Evolutionary conservation across 2,888 invertebrate genomes (phyloP).

Genomic region (Pseudococcus viburni): DNA sequence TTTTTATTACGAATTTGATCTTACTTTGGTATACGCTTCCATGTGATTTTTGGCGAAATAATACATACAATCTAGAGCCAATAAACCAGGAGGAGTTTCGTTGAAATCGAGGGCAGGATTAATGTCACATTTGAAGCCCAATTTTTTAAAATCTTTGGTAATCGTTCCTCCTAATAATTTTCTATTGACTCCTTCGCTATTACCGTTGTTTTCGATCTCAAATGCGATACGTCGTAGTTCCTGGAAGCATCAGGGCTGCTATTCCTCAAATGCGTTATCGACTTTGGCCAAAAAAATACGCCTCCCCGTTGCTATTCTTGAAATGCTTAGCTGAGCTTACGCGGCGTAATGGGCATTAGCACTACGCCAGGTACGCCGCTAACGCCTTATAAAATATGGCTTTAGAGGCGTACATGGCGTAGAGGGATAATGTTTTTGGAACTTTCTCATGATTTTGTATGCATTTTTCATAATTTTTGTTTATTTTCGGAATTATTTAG

Average conservation of each 20-base stretch:
- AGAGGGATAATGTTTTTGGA: no score
- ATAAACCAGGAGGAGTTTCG: constrained; percentile 90
- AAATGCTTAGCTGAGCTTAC: no score
- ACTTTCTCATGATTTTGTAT: no score
- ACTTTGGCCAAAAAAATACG: no score
- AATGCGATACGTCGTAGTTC: constrained; percentile 92
- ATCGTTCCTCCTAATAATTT: constrained; percentile 79
- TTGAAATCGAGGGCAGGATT: constrained; percentile 94
- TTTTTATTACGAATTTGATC: neutral
- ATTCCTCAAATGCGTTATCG: no score
- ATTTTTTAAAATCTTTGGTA: constrained; percentile 91
- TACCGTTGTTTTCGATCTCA: constrained; percentile 82
- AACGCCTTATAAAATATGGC: no score
- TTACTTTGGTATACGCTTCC: constrained; percentile 86
- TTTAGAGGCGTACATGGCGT: no score
- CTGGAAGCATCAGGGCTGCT: constrained; percentile 69
- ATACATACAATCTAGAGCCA: constrained; percentile 95
- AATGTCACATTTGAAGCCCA: constrained; percentile 93
- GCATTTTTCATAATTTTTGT: no score
- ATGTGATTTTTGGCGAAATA: constrained; percentile 94
- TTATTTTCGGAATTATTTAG: no score
- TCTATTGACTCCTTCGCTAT: constrained; percentile 77
- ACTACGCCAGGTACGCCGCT: no score
- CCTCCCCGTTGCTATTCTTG: no score
- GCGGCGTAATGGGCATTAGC: no score